Percentiles rank a stretch among this genome's conserved stretches.
These are phyloP conservation scores for Periphyllus acericola DNA, from an alignment of 2,888 invertebrate genomes.

Conservation along the genomic window DNA sequence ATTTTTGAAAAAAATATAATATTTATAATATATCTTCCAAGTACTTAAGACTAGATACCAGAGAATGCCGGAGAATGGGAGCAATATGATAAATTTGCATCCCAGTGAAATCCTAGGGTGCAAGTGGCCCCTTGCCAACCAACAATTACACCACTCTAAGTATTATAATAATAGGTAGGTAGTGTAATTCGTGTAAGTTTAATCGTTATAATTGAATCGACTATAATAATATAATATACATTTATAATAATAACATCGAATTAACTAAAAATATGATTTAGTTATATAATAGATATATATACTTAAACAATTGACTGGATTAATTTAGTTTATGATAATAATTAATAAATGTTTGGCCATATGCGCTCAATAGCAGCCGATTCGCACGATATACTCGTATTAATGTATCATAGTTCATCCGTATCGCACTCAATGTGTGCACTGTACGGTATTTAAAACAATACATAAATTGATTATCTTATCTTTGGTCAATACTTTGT, in stretches of 20 bases:
- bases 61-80: no score
- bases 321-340: slow-evolving; percentile 11
- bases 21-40: no score
- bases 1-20: no score
- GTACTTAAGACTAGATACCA: no score
- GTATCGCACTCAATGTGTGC: not conserved
- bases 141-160: no score
- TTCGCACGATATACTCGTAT: not conserved
- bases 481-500: slow-evolving; percentile 32
- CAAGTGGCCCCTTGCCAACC: no score
- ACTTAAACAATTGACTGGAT: slow-evolving; percentile 39
- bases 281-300: not conserved
- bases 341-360: not conserved
- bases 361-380: not conserved
- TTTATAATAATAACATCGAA: no score
- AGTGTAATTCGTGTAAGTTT: slow-evolving; percentile 10
- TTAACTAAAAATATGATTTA: not conserved
- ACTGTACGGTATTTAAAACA: not conserved
- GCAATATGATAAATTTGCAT: no score
- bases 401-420: not conserved
- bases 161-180: no score
- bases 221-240: not conserved
- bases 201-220: slow-evolving; percentile 1
- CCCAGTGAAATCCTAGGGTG: no score
- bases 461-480: slow-evolving; percentile 3